Base-by-base conservation (phyloP, 2,113 vertebrate species). In the Caloenas nicobarica region DNA sequence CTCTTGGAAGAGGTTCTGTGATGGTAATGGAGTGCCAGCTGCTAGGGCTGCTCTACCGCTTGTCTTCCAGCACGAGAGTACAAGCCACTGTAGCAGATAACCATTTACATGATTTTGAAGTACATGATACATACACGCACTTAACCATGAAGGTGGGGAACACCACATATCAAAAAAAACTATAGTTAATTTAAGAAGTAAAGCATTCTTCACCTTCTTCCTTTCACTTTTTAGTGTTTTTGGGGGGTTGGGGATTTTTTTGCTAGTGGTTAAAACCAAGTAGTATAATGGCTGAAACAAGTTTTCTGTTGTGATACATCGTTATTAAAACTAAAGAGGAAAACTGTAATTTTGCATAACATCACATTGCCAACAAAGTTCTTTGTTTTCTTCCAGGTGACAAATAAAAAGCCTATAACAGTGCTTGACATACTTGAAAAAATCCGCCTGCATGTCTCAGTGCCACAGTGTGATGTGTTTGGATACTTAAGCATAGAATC, bases 391-490 rank as follows among this genome's bases (percentile, higher is more conserved):
- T 92, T 95, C 42, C 97, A 99, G 99, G 83, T 99, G 80, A 99
- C 98, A 68, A 98, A 97, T 71, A 99, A 99, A 93, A 98, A 98
- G 96, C 99, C 99, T 0, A 98, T 99, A 94, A 99, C 98, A 2
- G 97, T 99, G 44, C 98, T 99, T 25, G 98, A 99, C 90, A 98
- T 99, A 60, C 98, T 99, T 69, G 97, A 98, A 83, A 98, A 98
- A 95, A 98, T 99, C 81, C 98, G 99, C 34, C 98, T 98, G 53
- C 99, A 99, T 1, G 97, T 99, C 82, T 99, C 99, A 1, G 99
- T 99, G 70, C 99, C 99, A 0, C 99, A 99, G 97, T 99, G 99
- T 54, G 99, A 99, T 7, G 98, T 99, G 7, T 99, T 99, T 60
- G 99, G 99, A 13, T 99, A 99, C 96, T 97, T 99, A 89, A 99